These are phyloP conservation scores for Gobiocypris rarus DNA, from an alignment of 2,113 vertebrate species.

Conservation along the genomic window DNA sequence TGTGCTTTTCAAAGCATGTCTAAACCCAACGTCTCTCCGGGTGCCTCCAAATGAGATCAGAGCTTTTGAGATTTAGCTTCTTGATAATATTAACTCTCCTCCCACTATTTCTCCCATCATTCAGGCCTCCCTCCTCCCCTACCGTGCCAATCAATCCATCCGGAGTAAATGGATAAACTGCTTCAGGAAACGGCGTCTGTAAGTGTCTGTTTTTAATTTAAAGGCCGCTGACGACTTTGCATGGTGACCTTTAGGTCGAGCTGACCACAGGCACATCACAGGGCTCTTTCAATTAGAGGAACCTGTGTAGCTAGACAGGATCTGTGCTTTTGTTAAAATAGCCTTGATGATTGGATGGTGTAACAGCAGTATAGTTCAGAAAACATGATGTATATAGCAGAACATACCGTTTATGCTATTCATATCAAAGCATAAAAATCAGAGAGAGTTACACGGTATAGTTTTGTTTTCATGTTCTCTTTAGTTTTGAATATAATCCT, in stretches of 20 bases:
- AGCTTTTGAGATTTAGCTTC: conserved; percentile 72
- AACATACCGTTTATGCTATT: background rate
- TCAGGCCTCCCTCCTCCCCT: conserved; percentile 29
- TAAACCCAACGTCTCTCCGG: conserved; percentile 43
- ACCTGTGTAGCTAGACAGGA: conserved; percentile 10
- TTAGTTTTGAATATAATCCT: too few species aligned
- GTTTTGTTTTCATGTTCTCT: too few species aligned
- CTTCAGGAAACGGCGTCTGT: conserved; percentile 58
- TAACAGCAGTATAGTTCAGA: background rate
- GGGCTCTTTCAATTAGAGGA: conserved; percentile 64
- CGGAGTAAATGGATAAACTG: conserved; percentile 59
- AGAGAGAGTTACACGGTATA: too few species aligned
- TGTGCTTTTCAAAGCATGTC: conserved; percentile 62
- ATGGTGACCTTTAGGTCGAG: conserved; percentile 66
- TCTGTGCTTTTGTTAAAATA: background rate
- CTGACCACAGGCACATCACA: conserved; percentile 58
- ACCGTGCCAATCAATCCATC: conserved; percentile 43
- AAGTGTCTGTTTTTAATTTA: conserved; percentile 65
- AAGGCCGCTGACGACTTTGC: conserved; percentile 54
- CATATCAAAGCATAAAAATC: background rate
- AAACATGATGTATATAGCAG: background rate
- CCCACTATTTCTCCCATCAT: background rate
- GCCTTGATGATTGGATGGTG: background rate
- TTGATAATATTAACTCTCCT: conserved; percentile 72
- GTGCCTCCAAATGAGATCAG: conserved; percentile 74